phyloP scores from a whole-genome alignment of 2,797 vertebrate genomes.

The Lateolabrax maculatus region DNA sequence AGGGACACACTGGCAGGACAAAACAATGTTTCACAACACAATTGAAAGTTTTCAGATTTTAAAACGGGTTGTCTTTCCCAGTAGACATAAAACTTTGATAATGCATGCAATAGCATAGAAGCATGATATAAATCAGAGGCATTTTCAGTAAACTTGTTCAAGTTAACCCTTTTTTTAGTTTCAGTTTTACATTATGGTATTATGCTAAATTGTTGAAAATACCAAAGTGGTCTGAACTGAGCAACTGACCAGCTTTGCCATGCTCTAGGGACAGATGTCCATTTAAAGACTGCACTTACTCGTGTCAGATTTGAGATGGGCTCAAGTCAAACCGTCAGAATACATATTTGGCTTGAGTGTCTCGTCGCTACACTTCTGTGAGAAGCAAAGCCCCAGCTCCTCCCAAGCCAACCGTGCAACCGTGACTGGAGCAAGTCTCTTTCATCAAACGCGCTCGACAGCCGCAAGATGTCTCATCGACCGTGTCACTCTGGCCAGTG shows the following conservation, averaged over 20 bases:
- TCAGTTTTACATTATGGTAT: no score
- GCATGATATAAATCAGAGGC: no score
- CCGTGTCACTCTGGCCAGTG: not conserved
- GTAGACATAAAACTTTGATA: not conserved
- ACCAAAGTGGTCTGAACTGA: not conserved
- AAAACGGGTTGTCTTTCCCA: not conserved
- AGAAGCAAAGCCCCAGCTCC: not conserved
- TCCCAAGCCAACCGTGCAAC: not conserved
- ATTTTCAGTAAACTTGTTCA: no score
- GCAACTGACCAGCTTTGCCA: not conserved
- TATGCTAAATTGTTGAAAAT: no score
- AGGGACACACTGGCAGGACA: not conserved
- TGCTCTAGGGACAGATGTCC: not conserved
- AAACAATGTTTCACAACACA: not conserved
- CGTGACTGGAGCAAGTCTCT: not conserved
- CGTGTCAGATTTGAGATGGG: conserved; percentile 1
- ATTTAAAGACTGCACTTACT: not conserved
- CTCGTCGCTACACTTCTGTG: not conserved
- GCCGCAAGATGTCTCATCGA: not conserved
- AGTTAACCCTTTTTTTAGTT: no score
- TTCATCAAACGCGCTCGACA: not conserved
- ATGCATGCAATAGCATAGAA: no score
- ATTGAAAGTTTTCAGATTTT: not conserved
- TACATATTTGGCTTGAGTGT: not conserved
- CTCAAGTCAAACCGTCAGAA: conserved; percentile 19